phyloP scores from a whole-genome alignment of 2,113 vertebrate species.

The Prunella himalayana region DNA sequence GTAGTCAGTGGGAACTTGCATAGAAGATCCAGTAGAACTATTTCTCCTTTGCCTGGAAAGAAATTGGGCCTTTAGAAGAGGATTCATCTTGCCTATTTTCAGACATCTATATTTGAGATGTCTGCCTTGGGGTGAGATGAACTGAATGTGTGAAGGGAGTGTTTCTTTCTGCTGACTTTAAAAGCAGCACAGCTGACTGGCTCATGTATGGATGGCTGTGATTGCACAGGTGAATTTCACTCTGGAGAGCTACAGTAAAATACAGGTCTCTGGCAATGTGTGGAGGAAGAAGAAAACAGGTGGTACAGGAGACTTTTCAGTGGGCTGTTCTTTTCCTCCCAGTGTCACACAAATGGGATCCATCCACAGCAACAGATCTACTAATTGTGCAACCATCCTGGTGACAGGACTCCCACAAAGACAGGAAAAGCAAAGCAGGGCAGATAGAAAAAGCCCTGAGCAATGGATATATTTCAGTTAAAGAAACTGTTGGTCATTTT shows the following conservation, averaged over 20 bases:
- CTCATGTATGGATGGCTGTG: rapidly evolving
- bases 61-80: background rate
- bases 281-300: background rate
- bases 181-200: background rate
- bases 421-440: background rate
- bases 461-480: background rate
- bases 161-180: background rate
- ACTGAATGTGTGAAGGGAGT: background rate
- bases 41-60: background rate
- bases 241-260: background rate
- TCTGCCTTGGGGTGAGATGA: background rate
- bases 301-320: background rate
- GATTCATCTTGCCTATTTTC: background rate
- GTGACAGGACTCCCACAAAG: background rate
- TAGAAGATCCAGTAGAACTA: background rate
- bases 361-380: background rate
- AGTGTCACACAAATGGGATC: background rate
- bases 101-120: background rate
- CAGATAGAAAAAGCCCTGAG: background rate
- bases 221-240: background rate
- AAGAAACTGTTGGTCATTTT: background rate
- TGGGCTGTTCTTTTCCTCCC: background rate
- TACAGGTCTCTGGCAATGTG: background rate
- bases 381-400: background rate
- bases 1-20: background rate